phyloP scores from a whole-genome alignment of 2,113 vertebrate species.

The Perca flavescens region DNA sequence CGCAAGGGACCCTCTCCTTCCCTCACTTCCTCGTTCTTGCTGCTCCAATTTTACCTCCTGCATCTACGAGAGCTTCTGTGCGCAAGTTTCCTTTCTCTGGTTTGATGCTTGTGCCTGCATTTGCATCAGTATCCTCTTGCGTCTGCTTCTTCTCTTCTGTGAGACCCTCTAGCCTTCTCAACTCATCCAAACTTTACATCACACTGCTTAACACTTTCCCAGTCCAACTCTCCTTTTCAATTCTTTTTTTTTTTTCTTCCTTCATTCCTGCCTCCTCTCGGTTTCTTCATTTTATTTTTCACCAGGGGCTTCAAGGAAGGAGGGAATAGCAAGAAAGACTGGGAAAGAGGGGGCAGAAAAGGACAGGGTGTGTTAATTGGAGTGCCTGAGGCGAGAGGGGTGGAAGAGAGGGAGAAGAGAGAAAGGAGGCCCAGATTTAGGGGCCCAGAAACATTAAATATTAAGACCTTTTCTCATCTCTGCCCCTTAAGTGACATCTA shows the following conservation, averaged over 20 bases:
- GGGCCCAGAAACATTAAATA: slow-evolving; percentile 84
- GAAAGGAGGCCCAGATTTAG: slow-evolving; percentile 58
- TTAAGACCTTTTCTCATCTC: slow-evolving; percentile 85
- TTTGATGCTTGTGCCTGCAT: slow-evolving; percentile 4
- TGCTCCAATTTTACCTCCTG: slow-evolving; percentile 48
- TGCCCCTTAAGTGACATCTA: slow-evolving; percentile 78
- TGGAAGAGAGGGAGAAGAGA: slow-evolving; percentile 57
- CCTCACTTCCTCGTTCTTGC: slow-evolving; percentile 45
- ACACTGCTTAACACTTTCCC: slow-evolving; percentile 19
- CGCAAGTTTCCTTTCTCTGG: neutral
- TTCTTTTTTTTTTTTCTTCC: slow-evolving; percentile 1
- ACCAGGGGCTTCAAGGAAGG: slow-evolving; percentile 61
- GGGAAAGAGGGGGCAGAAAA: slow-evolving; percentile 36
- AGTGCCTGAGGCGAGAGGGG: slow-evolving; percentile 70
- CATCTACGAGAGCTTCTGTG: slow-evolving; percentile 29
- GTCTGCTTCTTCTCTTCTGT: neutral
- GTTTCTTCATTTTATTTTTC: slow-evolving; percentile 49
- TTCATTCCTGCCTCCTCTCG: slow-evolving; percentile 21
- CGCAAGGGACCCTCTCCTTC: slow-evolving; percentile 40
- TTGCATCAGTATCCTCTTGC: slow-evolving; percentile 6
- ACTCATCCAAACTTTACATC: slow-evolving; percentile 43
- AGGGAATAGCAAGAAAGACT: slow-evolving; percentile 38
- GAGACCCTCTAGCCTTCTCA: slow-evolving; percentile 35
- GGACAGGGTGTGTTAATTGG: slow-evolving; percentile 80
- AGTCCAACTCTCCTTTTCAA: slow-evolving; percentile 22